Evolutionary conservation across 2,797 vertebrate genomes (phyloP), one percentile per base, ranked within the genome.

Genomic region (Esox masquinongy): DNA sequence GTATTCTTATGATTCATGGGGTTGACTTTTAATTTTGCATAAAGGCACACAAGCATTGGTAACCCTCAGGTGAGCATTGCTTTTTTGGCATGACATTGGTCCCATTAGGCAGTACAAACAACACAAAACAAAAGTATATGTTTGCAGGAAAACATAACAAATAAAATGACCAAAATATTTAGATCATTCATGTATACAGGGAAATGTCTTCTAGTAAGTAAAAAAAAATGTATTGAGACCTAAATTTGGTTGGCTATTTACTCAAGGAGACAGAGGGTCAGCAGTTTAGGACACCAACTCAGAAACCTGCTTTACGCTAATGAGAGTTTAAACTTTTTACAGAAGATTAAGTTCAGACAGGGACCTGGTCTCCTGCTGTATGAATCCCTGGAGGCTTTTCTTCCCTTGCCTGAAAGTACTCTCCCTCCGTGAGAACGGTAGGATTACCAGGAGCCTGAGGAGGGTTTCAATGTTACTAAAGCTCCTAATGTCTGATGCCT

Each of bases 31-130:
- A 80, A 74, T 90, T 92, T 93, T 89, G 91, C 90, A 93, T 94
- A 93, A 94, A 94, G 94, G 94, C 94, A 95, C 94, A 93, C 92
- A 92, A 92, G 93, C 93, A 89, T 93, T 86, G 90, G 88, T 80
- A 90, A 91, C 88, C 80, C 72, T 89, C 82, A 83, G 74, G 84
- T 83, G 86, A 90, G 88, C 87, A 80, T 83, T 85, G 59, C 77
- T 80, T 85, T 89, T 90, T 90, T 89, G 87, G 92, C 88, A 91
- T 91, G 88, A 92, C 82, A 84, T 93, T 95, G 94, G 94, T 95
- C 94, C 94, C 94, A 89, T 84, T 90, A 90, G 90, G 88, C 88
- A 92, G 90, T 91, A 91, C 85, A 91, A 91, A 92, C 88, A 92
- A 94, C 85, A 87, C 77, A 82, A 85, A 79, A 81, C 81, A 85